Evolutionary conservation across 92 coral and sea anemone genomes (phyloP).

Genomic region (Galaxea fascicularis): DNA sequence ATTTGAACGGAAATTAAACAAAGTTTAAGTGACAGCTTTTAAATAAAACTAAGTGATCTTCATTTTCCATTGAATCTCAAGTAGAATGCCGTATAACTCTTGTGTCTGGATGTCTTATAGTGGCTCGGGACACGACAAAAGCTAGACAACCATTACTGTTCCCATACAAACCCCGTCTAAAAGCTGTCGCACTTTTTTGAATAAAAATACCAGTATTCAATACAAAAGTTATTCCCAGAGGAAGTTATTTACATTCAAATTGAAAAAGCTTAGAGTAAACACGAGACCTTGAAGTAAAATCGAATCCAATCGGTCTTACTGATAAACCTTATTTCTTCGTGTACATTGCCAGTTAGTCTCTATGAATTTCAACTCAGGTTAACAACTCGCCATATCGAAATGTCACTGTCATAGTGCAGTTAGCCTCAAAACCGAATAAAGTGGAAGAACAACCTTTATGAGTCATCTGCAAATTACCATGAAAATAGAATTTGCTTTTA

Average conservation of each 20-base stretch:
- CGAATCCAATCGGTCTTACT: not conserved
- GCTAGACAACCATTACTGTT: conserved; percentile 14
- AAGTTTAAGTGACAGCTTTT: conserved; percentile 36
- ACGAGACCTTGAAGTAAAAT: not conserved
- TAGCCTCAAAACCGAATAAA: conserved; percentile 4
- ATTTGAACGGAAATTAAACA: conserved; percentile 41
- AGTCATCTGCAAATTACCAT: conserved; percentile 35
- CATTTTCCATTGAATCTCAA: conserved; percentile 23
- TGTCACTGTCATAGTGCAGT: not conserved
- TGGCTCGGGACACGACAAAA: conserved; percentile 4
- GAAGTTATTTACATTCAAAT: conserved; percentile 39
- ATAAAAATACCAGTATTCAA: not conserved
- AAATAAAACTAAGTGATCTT: conserved; percentile 20
- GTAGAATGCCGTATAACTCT: not conserved
- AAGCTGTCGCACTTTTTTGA: conserved; percentile 45
- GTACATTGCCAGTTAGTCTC: not conserved
- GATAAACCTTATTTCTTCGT: not conserved
- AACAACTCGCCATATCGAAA: not conserved
- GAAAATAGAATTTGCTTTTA: conserved; percentile 33
- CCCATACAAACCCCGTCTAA: conserved; percentile 26
- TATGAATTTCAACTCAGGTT: too few relatives aligned
- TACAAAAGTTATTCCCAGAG: conserved; percentile 42
- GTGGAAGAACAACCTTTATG: conserved; percentile 16
- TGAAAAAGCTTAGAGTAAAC: conserved; percentile 24
- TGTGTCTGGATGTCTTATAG: not conserved